Percentiles rank a stretch among this genome's conserved stretches.
These are phyloP conservation scores for Bergia puertoricense DNA, from an alignment of 92 coral and sea anemone species.

Conservation along the genomic window DNA sequence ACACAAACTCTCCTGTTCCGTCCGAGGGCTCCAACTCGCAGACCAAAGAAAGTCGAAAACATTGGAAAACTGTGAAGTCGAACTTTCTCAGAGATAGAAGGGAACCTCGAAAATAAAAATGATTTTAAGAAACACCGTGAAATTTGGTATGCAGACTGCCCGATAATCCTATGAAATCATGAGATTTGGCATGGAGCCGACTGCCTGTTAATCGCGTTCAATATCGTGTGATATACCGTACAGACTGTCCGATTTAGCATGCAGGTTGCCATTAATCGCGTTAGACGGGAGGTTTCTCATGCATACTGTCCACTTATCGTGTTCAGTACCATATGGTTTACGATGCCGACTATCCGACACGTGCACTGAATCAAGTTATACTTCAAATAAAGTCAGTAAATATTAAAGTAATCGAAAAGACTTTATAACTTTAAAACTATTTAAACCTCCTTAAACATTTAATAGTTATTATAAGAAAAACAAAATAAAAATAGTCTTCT, in stretches of 20 bases:
- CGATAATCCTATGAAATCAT: no score
- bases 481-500: no score
- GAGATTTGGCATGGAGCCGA: no score
- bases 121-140: no score
- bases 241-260: no score
- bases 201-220: neutral
- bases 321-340: neutral
- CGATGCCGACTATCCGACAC: neutral
- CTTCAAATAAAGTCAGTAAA: no score
- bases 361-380: neutral
- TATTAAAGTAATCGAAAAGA: no score
- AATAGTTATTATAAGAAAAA: no score
- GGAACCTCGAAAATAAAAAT: neutral
- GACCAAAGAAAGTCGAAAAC: neutral
- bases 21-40: neutral
- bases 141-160: neutral
- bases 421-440: no score
- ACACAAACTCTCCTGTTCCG: neutral
- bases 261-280: neutral
- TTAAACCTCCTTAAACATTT: no score
- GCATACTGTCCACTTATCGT: neutral
- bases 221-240: neutral
- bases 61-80: conserved; percentile 5
- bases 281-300: neutral
- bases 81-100: conserved; percentile 7